phyloP scores from a whole-genome alignment of 1,140 invertebrate species.

The Subanguina moxae region DNA sequence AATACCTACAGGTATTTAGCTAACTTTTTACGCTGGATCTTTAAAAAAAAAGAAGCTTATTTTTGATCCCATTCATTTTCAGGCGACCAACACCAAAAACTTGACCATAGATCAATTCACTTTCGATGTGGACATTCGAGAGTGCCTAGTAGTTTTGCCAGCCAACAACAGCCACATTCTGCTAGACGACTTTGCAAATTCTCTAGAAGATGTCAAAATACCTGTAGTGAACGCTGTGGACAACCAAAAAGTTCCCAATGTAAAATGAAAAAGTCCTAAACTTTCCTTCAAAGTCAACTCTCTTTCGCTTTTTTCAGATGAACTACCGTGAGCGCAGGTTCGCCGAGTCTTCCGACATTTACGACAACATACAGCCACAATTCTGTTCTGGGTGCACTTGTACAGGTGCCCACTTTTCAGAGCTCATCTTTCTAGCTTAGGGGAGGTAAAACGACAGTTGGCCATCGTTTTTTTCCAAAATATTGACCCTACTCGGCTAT shows the following conservation, averaged over 20 bases:
- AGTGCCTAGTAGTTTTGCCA: conserved; percentile 10
- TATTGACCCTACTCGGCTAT: too few species aligned
- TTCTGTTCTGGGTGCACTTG: conserved; percentile 34
- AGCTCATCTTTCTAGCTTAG: background rate
- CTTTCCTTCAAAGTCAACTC: too few species aligned
- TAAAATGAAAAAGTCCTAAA: too few species aligned
- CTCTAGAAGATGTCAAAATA: conserved; percentile 19
- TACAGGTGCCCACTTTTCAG: conserved; percentile 7
- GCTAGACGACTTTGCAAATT: conserved; percentile 23
- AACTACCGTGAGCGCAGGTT: conserved; percentile 6
- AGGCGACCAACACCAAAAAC: conserved; percentile 9
- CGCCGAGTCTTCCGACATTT: conserved; percentile 6
- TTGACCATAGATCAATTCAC: conserved; percentile 28
- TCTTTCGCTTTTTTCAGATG: conserved; percentile 2
- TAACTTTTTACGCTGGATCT: background rate
- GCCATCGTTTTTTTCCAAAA: too few species aligned
- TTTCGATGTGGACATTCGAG: conserved; percentile 21
- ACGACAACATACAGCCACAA: conserved; percentile 24
- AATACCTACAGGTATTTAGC: conserved; percentile 16
- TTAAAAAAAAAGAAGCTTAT: too few species aligned
- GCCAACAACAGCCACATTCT: conserved; percentile 6
- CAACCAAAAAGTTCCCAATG: background rate
- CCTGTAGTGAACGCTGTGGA: conserved; percentile 22
- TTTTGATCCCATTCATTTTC: background rate
- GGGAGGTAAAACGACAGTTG: background rate